Percentiles rank a stretch among this genome's conserved stretches.
Evolutionary conservation across 2,797 vertebrate species (phyloP).

Genomic region (Echiichthys vipera): DNA sequence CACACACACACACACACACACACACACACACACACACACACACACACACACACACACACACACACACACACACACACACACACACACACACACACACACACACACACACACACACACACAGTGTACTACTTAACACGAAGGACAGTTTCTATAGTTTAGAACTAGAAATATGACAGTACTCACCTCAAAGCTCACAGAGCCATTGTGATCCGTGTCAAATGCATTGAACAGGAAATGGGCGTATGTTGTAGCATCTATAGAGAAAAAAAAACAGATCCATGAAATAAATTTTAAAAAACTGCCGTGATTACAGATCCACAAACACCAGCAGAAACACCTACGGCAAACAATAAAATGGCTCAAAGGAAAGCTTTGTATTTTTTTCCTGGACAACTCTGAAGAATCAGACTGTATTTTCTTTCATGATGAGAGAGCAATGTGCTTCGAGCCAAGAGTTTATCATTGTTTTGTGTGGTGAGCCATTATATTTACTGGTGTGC

Average conservation of each 20-base stretch:
- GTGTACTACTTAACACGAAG: neutral
- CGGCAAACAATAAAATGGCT: conserved; percentile 29
- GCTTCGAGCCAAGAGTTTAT: conserved; percentile 28
- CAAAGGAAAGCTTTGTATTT: conserved; percentile 15
- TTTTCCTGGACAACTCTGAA: conserved; percentile 50
- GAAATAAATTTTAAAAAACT: neutral
- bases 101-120: neutral
- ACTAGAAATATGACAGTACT: conserved; percentile 24
- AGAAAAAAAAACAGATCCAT: conserved; percentile 25
- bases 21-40: neutral
- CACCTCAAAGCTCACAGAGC: conserved; percentile 99
- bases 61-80: neutral
- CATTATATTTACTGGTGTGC: conserved; percentile 39
- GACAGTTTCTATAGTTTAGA: neutral
- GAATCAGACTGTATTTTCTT: neutral
- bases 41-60: neutral
- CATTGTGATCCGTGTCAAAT: conserved; percentile 98
- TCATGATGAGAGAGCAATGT: conserved; percentile 24
- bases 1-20: neutral
- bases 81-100: neutral
- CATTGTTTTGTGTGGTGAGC: conserved; percentile 26
- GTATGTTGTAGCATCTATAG: conserved; percentile 95
- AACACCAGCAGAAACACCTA: conserved; percentile 2
- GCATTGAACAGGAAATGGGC: conserved; percentile 99
- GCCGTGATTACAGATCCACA: neutral